Evolutionary conservation across 2,113 vertebrate species (phyloP).

Genomic region (Neolamprologus sp.): DNA sequence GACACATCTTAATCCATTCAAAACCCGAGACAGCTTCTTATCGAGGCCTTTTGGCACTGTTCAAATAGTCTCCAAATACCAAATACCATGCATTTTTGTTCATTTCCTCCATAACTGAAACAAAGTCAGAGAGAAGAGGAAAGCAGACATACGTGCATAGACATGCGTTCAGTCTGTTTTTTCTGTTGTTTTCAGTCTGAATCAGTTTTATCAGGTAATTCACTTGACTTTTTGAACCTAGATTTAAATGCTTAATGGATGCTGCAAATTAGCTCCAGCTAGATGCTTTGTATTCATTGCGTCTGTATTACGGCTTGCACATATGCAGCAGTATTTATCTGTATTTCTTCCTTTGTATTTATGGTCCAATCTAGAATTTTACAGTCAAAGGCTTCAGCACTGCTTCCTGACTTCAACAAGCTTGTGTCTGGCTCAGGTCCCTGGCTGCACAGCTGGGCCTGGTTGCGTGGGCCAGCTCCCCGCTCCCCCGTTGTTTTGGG

Average conservation of each 20-base stretch:
- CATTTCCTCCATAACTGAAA: not conserved
- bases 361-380: not conserved
- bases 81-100: not conserved
- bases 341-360: not conserved
- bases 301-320: not conserved
- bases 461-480: slow-evolving; percentile 47
- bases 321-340: not conserved
- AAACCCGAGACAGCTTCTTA: not conserved
- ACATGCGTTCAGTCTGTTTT: not conserved
- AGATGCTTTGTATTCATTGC: not conserved
- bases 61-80: not conserved
- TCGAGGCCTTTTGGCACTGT: not conserved
- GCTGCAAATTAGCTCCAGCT: not conserved
- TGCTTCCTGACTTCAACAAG: not conserved
- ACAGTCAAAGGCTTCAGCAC: not conserved
- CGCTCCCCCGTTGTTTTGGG: slow-evolving; percentile 51
- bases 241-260: not conserved
- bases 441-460: slow-evolving; percentile 51
- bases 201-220: not conserved
- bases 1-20: not conserved
- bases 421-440: slow-evolving; percentile 42
- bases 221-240: not conserved
- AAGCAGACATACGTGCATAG: not conserved
- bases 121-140: not conserved
- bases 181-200: not conserved